A percentile compares a stretch with the other conserved stretches of the same genome.
phyloP scores from a whole-genome alignment of 2,113 vertebrate species.

The Morone chrysops region DNA sequence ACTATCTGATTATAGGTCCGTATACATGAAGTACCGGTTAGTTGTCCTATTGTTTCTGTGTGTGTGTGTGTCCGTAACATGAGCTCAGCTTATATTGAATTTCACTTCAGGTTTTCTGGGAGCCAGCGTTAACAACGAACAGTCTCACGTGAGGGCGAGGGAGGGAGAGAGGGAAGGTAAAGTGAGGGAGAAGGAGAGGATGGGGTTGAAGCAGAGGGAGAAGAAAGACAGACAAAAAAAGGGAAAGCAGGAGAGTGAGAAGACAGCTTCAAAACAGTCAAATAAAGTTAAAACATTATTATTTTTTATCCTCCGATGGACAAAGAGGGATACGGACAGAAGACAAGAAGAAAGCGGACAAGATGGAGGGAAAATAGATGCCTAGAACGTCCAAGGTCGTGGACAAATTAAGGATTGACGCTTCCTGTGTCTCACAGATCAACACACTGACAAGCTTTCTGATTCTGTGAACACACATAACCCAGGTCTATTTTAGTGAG shows the following conservation, averaged over 20 bases:
- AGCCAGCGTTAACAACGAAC: slow-evolving; percentile 32
- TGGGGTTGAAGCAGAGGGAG: neutral
- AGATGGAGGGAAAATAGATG: slow-evolving; percentile 37
- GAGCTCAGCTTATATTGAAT: slow-evolving; percentile 39
- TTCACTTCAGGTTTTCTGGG: slow-evolving; percentile 33
- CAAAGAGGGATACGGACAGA: neutral
- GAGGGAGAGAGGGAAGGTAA: neutral
- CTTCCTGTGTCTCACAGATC: slow-evolving; percentile 50
- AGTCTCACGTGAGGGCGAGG: slow-evolving; percentile 30
- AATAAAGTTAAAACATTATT: neutral
- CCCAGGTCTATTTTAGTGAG: slow-evolving; percentile 66
- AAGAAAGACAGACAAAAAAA: too few species aligned
- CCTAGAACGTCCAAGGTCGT: slow-evolving; percentile 63
- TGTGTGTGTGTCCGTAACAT: slow-evolving; percentile 28
- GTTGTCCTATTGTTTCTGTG: slow-evolving; percentile 10
- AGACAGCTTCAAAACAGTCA: neutral
- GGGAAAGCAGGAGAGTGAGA: neutral
- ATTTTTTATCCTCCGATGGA: neutral
- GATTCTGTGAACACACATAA: slow-evolving; percentile 17
- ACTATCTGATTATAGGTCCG: slow-evolving; percentile 27
- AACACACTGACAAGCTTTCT: slow-evolving; percentile 22
- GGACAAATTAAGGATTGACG: slow-evolving; percentile 42
- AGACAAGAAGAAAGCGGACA: slow-evolving; percentile 4
- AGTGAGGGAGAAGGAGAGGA: neutral
- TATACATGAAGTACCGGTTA: slow-evolving; percentile 1